phyloP scores from a whole-genome alignment of 37 sponge, comb jelly and placozoan genomes.

The Spongilla lacustris region DNA sequence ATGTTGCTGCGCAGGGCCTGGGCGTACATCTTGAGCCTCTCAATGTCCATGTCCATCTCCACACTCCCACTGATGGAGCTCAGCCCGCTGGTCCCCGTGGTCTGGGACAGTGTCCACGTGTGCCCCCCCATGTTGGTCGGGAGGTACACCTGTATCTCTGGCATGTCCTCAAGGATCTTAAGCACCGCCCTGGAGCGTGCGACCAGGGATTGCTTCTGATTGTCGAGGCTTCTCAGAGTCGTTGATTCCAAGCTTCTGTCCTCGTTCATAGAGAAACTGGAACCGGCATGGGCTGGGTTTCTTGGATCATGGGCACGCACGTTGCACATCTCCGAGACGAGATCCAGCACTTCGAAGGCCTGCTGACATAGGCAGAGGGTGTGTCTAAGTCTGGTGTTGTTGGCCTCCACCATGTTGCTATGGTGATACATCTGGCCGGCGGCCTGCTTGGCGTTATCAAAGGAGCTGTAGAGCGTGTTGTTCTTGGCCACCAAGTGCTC shows the following conservation, averaged over 20 bases:
- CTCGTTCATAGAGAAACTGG: slow-evolving; percentile 1
- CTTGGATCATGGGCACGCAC: neutral
- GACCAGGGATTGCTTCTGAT: too few species aligned
- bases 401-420: slow-evolving; percentile 43
- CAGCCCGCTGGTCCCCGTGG: slow-evolving; percentile 74
- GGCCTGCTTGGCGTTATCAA: slow-evolving; percentile 52
- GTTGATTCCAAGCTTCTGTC: neutral
- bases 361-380: slow-evolving; percentile 49
- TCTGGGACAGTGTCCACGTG: slow-evolving; percentile 59
- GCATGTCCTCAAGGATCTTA: slow-evolving; percentile 28
- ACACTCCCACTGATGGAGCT: slow-evolving; percentile 59
- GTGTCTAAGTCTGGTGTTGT: slow-evolving; percentile 50
- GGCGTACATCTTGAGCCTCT: slow-evolving; percentile 48
- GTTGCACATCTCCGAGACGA: slow-evolving; percentile 39
- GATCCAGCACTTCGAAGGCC: slow-evolving; percentile 68
- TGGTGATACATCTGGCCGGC: slow-evolving; percentile 49
- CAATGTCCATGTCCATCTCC: slow-evolving; percentile 73
- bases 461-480: slow-evolving; percentile 41
- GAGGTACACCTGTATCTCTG: slow-evolving; percentile 48
- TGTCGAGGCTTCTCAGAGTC: slow-evolving; percentile 31
- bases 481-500: slow-evolving; percentile 62
- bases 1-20: slow-evolving; percentile 37
- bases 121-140: neutral
- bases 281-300: neutral
- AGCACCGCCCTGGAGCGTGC: neutral